Base-by-base conservation (phyloP, 2,113 vertebrate genomes). In the Etia nguti region DNA sequence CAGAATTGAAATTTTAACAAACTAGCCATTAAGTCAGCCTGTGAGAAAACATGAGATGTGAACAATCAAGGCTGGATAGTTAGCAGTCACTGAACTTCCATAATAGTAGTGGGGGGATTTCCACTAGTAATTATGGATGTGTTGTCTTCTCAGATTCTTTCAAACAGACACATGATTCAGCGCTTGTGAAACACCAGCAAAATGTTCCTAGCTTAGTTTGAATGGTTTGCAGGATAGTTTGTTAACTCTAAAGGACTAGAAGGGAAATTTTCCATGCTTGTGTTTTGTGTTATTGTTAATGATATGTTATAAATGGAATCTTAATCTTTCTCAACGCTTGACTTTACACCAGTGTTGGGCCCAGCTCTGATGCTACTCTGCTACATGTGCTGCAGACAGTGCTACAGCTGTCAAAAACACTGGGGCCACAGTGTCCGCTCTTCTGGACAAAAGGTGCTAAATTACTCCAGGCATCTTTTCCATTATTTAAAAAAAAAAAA, bases 381-480 rank as follows among this genome's bases (percentile, higher is more conserved):
- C 41, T 48, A 20, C 70, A 48, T 29, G 70, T 3, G 41, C 68
- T 75, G 41, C 41, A 75, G 24, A 46, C 9, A 0, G 13, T 46
- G 41, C 22, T 73, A 26, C 13, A 24, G n/a, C 0, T 11, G 22
- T 29, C 9, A 10, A 18, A 48, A 20, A 11, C 41, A 46, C 13
- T 0, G 0, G 15, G 8, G 65, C 22, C 13, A 68, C 0, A 1
- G 20, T 68, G 36, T 18, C 0, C 62, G 7, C 41, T 18, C 41
- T 48, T 6, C 68, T 18, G 0, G 13, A 46, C 2, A 75, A 29
- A 75, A 29, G 16, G 10, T 2, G 9, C 4, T 8, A 20, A 50
- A 31, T 1, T 75, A 48, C 24, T 75, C 43, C 15, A 20, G 2
- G 4, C 16, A 50, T 12, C 24, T 20, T 75, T 75, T 50, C 24